Percentiles rank a stretch among this genome's conserved stretches.
phyloP scores from a whole-genome alignment of 2,888 invertebrate species.

The Anticlea derivata region DNA sequence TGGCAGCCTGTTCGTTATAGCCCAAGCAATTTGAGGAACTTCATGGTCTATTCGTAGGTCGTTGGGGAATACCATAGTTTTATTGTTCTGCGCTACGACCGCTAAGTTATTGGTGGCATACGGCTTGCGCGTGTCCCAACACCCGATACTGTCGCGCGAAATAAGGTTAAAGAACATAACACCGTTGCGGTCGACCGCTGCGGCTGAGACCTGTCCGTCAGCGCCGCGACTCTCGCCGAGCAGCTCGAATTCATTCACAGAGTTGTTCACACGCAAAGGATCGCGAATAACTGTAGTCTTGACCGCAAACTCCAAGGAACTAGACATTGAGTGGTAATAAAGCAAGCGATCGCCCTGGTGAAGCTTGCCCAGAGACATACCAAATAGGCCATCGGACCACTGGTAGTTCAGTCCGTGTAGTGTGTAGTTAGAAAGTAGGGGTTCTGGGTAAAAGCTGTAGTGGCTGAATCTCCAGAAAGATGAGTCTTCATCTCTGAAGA shows the following conservation, averaged over 20 bases:
- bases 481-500: conserved; percentile 84
- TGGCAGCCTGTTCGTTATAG: conserved; percentile 89
- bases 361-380: conserved; percentile 87
- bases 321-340: conserved; percentile 93
- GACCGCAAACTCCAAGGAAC: conserved; percentile 90
- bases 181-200: conserved; percentile 88
- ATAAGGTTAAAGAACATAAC: conserved; percentile 93
- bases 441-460: conserved; percentile 89
- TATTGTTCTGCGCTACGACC: conserved; percentile 85
- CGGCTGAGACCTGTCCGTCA: conserved; percentile 89
- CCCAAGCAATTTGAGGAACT: conserved; percentile 88
- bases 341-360: conserved; percentile 85
- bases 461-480: conserved; percentile 87
- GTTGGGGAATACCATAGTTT: conserved; percentile 90
- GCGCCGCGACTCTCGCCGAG: conserved; percentile 82
- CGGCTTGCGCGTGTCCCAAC: conserved; percentile 92
- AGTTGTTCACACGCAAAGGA: conserved; percentile 71
- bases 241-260: conserved; percentile 68
- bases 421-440: conserved; percentile 88
- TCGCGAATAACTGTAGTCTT: conserved; percentile 88
- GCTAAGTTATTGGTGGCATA: conserved; percentile 86
- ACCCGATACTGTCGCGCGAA: conserved; percentile 90
- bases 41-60: conserved; percentile 91
- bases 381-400: conserved; percentile 92
- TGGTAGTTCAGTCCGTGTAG: conserved; percentile 90